These are phyloP conservation scores for Melanotaenia trifasciata DNA, from an alignment of 2,797 vertebrate genomes.

Conservation along the genomic window DNA sequence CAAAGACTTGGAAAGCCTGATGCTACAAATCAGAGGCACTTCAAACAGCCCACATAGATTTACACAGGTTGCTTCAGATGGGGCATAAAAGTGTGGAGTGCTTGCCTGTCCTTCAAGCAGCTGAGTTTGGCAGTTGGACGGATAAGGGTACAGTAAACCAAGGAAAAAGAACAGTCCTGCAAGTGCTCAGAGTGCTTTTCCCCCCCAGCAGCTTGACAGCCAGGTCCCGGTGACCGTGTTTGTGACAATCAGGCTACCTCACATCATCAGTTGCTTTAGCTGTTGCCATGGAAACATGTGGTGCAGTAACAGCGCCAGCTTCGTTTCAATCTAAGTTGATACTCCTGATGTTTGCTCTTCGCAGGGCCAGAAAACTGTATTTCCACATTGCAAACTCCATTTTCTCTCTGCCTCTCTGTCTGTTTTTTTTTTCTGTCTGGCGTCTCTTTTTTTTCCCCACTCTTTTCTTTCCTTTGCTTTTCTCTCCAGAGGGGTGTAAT, in stretches of 20 bases:
- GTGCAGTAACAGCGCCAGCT: conserved; percentile 67
- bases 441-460: neutral
- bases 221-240: conserved; percentile 77
- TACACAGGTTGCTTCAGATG: conserved; percentile 52
- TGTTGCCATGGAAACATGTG: conserved; percentile 78
- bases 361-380: conserved; percentile 63
- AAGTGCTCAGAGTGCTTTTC: conserved; percentile 71
- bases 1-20: conserved; percentile 59
- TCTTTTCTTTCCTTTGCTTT: conserved; percentile 16
- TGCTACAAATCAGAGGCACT: conserved; percentile 57
- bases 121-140: conserved; percentile 50
- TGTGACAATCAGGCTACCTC: conserved; percentile 76
- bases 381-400: conserved; percentile 60
- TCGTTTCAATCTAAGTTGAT: conserved; percentile 66
- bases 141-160: conserved; percentile 61
- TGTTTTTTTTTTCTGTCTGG: conserved; percentile 23
- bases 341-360: conserved; percentile 71
- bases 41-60: conserved; percentile 62
- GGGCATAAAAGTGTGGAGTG: conserved; percentile 32
- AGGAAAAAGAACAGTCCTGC: conserved; percentile 53
- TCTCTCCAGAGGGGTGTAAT: conserved; percentile 72
- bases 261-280: conserved; percentile 71
- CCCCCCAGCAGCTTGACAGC: conserved; percentile 75
- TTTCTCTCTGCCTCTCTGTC: conserved; percentile 43
- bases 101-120: conserved; percentile 56